These are phyloP conservation scores for Strigamia crassipes DNA, from an alignment of 2,888 invertebrate genomes.

Conservation along the genomic window DNA sequence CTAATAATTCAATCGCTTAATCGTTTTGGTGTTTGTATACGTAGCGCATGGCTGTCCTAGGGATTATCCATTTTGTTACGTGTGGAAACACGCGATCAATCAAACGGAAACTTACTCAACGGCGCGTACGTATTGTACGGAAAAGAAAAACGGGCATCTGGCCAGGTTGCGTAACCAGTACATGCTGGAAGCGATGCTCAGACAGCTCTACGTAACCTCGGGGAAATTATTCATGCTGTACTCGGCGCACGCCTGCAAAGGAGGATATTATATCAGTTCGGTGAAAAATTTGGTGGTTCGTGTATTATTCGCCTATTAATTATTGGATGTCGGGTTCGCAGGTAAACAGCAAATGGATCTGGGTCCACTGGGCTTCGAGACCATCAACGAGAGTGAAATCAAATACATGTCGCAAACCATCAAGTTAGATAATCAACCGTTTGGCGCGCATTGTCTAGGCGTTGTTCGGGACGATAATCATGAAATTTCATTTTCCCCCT, in stretches of 20 bases:
- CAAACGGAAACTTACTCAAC: not conserved
- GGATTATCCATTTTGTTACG: not conserved
- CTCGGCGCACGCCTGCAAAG: not conserved
- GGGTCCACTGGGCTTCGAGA: not conserved
- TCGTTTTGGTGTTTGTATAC: not conserved
- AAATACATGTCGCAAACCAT: not conserved
- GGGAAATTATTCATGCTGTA: not conserved
- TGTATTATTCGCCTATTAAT: not conserved
- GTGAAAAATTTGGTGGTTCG: not conserved
- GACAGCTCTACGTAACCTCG: not conserved
- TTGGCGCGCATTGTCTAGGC: conserved; percentile 10
- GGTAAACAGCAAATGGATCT: conserved; percentile 33
- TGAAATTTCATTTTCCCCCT: conserved; percentile 3
- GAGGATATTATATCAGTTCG: conserved; percentile 19
- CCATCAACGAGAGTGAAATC: not conserved
- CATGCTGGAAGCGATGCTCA: conserved; percentile 5
- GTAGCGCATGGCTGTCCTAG: not conserved
- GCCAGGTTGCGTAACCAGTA: not conserved
- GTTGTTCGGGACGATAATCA: not conserved
- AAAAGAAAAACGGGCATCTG: conserved; percentile 15
- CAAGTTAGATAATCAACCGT: conserved; percentile 17
- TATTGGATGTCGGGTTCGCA: not conserved
- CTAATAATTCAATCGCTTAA: too few species aligned
- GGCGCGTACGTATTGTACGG: not conserved
- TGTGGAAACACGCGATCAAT: not conserved